phyloP scores from a whole-genome alignment of 2,113 vertebrate genomes.

The Girardinichthys multiradiatus region DNA sequence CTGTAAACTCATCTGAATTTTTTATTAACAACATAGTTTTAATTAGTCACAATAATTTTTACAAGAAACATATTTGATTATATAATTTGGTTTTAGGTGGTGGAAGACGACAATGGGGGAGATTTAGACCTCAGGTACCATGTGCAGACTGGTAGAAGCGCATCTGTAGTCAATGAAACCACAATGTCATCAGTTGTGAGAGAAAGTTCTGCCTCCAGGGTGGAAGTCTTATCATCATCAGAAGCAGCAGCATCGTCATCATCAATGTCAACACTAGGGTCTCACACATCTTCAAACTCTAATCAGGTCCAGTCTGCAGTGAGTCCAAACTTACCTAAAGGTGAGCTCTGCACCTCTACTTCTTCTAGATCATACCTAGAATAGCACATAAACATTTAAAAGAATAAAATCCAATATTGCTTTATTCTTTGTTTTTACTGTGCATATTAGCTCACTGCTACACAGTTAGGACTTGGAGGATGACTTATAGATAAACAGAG shows the following conservation, averaged over 20 bases:
- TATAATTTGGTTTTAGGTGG: conserved; percentile 58
- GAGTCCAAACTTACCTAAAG: conserved; percentile 52
- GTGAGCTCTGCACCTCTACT: conserved; percentile 53
- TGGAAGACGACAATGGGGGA: conserved; percentile 76
- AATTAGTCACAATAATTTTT: not conserved
- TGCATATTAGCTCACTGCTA: no score
- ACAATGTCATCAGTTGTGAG: conserved; percentile 28
- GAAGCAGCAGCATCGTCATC: conserved; percentile 46
- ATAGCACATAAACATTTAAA: no score
- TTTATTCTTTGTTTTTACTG: no score
- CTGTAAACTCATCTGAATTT: not conserved
- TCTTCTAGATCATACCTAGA: not conserved
- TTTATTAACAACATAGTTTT: not conserved
- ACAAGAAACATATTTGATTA: not conserved
- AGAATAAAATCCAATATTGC: no score
- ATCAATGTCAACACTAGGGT: conserved; percentile 43
- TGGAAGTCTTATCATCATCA: conserved; percentile 39
- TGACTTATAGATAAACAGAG: no score
- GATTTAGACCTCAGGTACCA: conserved; percentile 72
- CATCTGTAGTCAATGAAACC: conserved; percentile 61
- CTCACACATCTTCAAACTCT: conserved; percentile 35
- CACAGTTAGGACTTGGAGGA: no score
- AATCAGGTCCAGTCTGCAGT: conserved; percentile 40
- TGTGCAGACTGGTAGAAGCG: conserved; percentile 53
- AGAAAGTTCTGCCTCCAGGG: conserved; percentile 50